A percentile compares a stretch with the other conserved stretches of the same genome.
Conservation (phyloP, 2,888 invertebrate species). For the Sicus ferrugineus region DNA sequence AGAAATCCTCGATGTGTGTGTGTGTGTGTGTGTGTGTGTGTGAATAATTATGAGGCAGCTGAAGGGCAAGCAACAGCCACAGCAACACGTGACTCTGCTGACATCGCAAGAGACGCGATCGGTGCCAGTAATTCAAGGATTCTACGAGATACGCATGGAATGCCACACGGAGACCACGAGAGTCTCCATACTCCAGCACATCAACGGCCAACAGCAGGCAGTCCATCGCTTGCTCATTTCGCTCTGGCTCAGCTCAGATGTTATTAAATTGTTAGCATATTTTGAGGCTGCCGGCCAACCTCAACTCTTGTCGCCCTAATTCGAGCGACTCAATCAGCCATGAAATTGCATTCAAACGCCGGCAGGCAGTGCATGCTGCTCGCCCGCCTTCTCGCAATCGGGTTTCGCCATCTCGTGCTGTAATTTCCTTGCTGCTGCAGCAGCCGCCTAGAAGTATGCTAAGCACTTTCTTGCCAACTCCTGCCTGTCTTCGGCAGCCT, state of each 20-base stretch:
- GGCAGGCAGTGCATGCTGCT: constrained; percentile 35
- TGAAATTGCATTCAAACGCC: constrained; percentile 56
- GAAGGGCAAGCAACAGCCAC: constrained; percentile 7
- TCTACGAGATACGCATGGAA: too few species aligned
- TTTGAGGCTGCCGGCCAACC: background rate
- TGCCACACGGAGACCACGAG: too few species aligned
- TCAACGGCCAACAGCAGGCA: background rate
- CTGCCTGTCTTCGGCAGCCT: background rate
- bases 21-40: background rate
- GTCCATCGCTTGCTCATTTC: background rate
- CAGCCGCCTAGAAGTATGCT: constrained; percentile 45
- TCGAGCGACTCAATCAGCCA: constrained; percentile 32
- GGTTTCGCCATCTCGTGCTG: background rate
- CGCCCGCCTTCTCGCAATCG: background rate
- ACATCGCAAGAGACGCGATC: background rate
- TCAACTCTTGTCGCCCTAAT: constrained; percentile 3
- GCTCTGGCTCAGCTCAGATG: background rate
- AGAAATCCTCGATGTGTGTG: constrained; percentile 1
- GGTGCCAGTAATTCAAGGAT: background rate
- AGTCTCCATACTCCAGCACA: too few species aligned
- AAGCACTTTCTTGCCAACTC: constrained; percentile 4
- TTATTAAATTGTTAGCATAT: constrained; percentile 28
- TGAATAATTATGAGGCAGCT: constrained; percentile 18
- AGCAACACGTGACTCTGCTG: background rate
- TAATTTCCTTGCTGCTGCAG: background rate